These are phyloP conservation scores for Apis florea DNA, from an alignment of 1,140 invertebrate genomes.

Conservation along the genomic window DNA sequence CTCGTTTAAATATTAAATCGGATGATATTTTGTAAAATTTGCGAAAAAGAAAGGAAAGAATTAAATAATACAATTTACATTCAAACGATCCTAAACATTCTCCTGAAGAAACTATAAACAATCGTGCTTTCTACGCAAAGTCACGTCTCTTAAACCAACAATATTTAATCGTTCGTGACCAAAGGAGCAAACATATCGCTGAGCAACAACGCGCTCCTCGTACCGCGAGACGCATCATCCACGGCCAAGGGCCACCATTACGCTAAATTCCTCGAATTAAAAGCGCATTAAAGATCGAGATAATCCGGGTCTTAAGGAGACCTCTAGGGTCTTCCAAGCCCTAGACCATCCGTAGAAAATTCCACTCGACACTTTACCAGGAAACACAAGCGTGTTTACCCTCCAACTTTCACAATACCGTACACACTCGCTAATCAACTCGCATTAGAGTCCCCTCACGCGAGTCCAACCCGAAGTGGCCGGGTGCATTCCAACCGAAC, in stretches of 20 bases:
- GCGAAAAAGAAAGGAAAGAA: no score
- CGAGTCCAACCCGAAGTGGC: not conserved
- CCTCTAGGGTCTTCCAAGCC: not conserved
- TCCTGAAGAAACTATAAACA: not conserved
- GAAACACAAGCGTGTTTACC: not conserved
- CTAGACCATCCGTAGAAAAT: not conserved
- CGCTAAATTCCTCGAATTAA: not conserved
- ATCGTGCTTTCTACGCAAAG: not conserved
- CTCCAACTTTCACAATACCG: not conserved
- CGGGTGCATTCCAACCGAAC: not conserved
- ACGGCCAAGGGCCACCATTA: not conserved
- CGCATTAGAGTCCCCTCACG: not conserved
- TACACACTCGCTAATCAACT: conserved; percentile 3
- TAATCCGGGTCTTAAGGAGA: not conserved
- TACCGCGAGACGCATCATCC: no score
- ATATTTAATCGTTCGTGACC: conserved; percentile 22
- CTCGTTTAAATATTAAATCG: not conserved
- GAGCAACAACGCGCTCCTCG: not conserved
- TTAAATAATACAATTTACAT: no score
- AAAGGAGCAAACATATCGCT: not conserved
- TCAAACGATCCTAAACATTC: not conserved
- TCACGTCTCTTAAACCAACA: conserved; percentile 17
- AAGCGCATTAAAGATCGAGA: no score
- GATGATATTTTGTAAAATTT: no score
- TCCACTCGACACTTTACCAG: conserved; percentile 14